Evolutionary conservation across 2,888 invertebrate genomes (phyloP).

Genomic region (Argyresthia albistria): DNA sequence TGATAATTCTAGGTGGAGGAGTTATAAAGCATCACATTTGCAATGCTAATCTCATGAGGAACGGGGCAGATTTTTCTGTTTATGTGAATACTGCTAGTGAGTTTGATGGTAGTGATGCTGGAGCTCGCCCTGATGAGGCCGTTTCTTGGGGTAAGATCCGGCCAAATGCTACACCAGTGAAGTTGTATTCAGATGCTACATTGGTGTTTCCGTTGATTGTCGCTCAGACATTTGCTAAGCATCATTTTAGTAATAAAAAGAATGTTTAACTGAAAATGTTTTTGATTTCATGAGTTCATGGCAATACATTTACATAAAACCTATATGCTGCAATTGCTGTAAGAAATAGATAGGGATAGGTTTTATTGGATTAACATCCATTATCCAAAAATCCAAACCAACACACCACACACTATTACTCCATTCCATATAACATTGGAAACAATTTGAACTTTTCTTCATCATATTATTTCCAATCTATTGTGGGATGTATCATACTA

Average conservation of each 20-base stretch:
- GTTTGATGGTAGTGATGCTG: slow-evolving; percentile 98
- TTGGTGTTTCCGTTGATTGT: slow-evolving; percentile 95
- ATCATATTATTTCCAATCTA: too few relatives aligned
- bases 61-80: slow-evolving; percentile 96
- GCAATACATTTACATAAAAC: too few relatives aligned
- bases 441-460: too few relatives aligned
- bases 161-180: slow-evolving; percentile 89
- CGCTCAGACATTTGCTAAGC: slow-evolving; percentile 94
- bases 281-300: background rate
- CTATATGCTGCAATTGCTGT: too few relatives aligned
- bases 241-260: slow-evolving; percentile 69
- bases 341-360: too few relatives aligned
- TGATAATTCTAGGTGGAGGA: slow-evolving; percentile 97
- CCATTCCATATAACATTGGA: too few relatives aligned
- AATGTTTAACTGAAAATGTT: slow-evolving; percentile 38
- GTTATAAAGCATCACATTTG: slow-evolving; percentile 99
- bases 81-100: slow-evolving; percentile 96
- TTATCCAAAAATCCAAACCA: too few relatives aligned
- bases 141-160: slow-evolving; percentile 99
- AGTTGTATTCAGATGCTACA: slow-evolving; percentile 95
- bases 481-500: too few relatives aligned
- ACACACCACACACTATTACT: too few relatives aligned
- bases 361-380: too few relatives aligned
- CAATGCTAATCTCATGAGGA: slow-evolving; percentile 99
- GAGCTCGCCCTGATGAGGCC: slow-evolving; percentile 98